Base-by-base conservation (phyloP, 2,113 vertebrate species). In the Sphyrna mokarran region DNA sequence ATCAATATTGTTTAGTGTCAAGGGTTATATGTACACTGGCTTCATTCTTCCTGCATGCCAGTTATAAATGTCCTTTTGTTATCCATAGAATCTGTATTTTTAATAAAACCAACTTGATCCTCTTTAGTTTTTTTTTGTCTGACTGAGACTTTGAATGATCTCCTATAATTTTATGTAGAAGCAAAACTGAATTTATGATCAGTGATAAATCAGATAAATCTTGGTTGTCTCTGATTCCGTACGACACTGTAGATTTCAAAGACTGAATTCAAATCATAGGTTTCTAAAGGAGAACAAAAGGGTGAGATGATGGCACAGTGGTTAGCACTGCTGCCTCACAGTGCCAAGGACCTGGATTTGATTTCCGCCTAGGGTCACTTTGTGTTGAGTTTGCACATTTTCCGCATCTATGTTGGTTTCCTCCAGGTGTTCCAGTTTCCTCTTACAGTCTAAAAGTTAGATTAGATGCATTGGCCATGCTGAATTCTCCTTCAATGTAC, bases 71-170 rank as follows among this genome's bases (percentile, higher is more conserved):
- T 72, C 69, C 43, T 95, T 95, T 95, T 95, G 40, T 95, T 76
- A 95, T 95, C 69, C 40, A 83, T 40, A 95, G 94, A 95, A 69
- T 72, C 69, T 76, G 94, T 95, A 72, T 95, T 95, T 95, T 95
- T 95, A 95, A 95, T 95, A 95, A 95, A 95, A 95, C 68, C 94
- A 33, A 95, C 43, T 95, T 95, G 68, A 95, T 95, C 94, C 40
- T 95, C 94, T 72, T 95, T 23, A 26, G 10, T 61, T 90, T 54
- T 54, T 83, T 22, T 33, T 93, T 90, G 58, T 66, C 61, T 93
- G 80, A 40, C n/a, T 83, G 76, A 80, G n/a, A 80, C 54, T 29
- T 90, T 37, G 33, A 7, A 68, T 7, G 18, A 93, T 22, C 54
- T 91, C 13, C 13, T 29, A 90, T 29, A 91, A 91, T 40, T 80